phyloP scores from a whole-genome alignment of 2,888 invertebrate species.

The Pachycephus smyrnensis region DNA sequence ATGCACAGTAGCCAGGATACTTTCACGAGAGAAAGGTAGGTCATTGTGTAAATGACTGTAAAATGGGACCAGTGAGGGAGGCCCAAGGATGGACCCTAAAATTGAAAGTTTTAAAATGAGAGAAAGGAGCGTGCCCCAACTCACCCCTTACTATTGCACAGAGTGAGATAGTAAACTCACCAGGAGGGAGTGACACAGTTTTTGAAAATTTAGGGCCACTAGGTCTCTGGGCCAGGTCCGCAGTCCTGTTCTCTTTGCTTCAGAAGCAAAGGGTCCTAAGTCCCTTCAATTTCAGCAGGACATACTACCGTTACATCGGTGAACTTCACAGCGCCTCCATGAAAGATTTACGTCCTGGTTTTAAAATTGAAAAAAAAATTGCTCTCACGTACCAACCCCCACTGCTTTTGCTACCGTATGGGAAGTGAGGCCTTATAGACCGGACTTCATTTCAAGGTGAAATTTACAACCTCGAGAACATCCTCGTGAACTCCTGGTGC shows the following conservation, averaged over 20 bases:
- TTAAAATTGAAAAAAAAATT: not conserved
- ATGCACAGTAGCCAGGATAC: conserved; percentile 8
- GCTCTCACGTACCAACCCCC: not conserved
- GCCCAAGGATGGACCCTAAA: conserved; percentile 24
- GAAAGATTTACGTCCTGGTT: not conserved
- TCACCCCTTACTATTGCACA: not conserved
- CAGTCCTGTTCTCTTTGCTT: not conserved
- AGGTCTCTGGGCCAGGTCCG: conserved; percentile 30
- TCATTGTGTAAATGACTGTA: conserved; percentile 3
- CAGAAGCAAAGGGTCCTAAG: not conserved
- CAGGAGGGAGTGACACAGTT: conserved; percentile 31
- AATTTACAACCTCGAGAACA: not conserved
- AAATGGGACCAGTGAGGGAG: not conserved
- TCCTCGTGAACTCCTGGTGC: not conserved
- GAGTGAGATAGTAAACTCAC: not conserved
- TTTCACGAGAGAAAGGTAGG: not conserved
- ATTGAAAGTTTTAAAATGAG: conserved; percentile 32
- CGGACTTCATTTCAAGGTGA: not conserved
- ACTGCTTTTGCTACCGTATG: not conserved
- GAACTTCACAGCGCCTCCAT: not conserved
- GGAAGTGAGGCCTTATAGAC: not conserved
- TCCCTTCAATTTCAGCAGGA: not conserved
- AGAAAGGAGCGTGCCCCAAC: conserved; percentile 20
- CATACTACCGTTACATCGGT: not conserved
- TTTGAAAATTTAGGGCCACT: conserved; percentile 43